Conservation (phyloP, 2,113 vertebrate genomes). For the Nyctibius bracteatus region DNA sequence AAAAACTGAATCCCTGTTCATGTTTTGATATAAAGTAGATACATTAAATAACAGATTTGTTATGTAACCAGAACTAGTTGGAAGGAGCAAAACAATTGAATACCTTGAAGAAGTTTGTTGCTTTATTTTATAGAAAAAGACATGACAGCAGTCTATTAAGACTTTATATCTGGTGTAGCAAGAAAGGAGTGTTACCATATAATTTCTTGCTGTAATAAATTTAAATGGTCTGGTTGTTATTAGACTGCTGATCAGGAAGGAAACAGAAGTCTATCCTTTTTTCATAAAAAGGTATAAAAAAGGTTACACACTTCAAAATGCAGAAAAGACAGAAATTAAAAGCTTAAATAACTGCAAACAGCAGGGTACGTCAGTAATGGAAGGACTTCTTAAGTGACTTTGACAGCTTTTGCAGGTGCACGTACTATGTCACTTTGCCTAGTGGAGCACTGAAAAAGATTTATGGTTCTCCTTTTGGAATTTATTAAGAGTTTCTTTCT, state of each 20-base stretch:
- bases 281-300: constrained; percentile 73
- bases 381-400: constrained; percentile 44
- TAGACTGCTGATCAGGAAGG: constrained; percentile 70
- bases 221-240: constrained; percentile 46
- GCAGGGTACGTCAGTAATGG: constrained; percentile 31
- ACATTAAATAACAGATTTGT: neutral
- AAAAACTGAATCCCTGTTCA: neutral
- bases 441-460: constrained; percentile 71
- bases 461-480: constrained; percentile 83
- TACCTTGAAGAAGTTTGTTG: neutral
- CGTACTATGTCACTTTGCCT: constrained; percentile 56
- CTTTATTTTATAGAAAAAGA: neutral
- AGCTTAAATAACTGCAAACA: constrained; percentile 55
- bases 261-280: constrained; percentile 75
- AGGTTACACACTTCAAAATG: constrained; percentile 48
- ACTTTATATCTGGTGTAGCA: constrained; percentile 16
- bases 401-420: constrained; percentile 78
- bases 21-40: neutral
- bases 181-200: neutral
- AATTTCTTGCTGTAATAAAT: constrained; percentile 17
- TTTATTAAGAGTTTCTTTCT: constrained; percentile 83
- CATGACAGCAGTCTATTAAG: constrained; percentile 28
- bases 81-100: neutral
- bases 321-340: constrained; percentile 68
- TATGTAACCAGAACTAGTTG: neutral